phyloP scores from a whole-genome alignment of 2,113 vertebrate species.

The Lathamus discolor region DNA sequence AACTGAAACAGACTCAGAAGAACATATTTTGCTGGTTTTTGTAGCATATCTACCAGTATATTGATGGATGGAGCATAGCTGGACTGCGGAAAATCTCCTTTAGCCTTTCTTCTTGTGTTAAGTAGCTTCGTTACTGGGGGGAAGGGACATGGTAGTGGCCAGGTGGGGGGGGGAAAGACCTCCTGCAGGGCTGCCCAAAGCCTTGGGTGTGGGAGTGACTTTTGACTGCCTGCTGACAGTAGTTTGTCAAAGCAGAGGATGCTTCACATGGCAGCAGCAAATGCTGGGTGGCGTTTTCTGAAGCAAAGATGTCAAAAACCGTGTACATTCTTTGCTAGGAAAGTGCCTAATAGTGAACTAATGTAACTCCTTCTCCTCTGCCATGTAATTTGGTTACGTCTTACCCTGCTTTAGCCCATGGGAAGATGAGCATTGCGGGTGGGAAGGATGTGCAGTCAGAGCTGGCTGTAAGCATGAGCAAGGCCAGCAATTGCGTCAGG shows the following conservation, averaged over 20 bases:
- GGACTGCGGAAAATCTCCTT: not conserved
- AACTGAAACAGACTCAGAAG: not conserved
- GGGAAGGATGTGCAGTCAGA: not conserved
- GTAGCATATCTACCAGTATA: not conserved
- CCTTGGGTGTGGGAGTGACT: not conserved
- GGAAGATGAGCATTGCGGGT: not conserved
- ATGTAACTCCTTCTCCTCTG: not conserved
- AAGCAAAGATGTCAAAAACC: not conserved
- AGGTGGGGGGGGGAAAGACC: not conserved
- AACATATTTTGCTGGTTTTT: not conserved
- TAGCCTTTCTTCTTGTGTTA: not conserved
- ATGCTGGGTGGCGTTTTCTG: not conserved
- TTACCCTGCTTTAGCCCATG: not conserved
- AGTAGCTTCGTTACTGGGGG: not conserved
- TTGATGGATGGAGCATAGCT: not conserved
- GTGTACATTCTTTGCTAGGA: fast-evolving
- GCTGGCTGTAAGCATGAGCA: not conserved
- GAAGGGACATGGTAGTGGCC: not conserved
- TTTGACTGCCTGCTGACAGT: not conserved
- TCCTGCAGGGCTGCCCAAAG: not conserved
- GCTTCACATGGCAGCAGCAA: not conserved
- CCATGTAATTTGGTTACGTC: not conserved
- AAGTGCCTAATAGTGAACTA: not conserved
- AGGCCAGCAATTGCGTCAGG: no score
- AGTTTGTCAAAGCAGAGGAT: not conserved